Percentiles rank a stretch among this genome's conserved stretches.
Evolutionary conservation across 2,797 vertebrate genomes (phyloP).

Genomic region (Anabas testudineus): DNA sequence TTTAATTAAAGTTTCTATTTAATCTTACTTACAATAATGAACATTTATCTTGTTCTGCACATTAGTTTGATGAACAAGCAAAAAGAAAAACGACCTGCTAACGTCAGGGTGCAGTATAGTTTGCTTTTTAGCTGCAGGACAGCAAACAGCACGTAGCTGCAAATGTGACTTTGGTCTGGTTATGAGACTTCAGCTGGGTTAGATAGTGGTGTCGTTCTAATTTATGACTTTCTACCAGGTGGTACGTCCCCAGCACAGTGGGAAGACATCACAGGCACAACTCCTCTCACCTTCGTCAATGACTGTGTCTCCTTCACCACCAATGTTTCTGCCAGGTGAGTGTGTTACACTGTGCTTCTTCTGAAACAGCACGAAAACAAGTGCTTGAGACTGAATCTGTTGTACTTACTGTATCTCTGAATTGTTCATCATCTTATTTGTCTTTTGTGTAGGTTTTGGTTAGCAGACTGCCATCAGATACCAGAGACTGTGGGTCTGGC

Average conservation of each 20-base stretch:
- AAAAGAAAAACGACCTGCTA: background rate
- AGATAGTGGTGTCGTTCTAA: no score
- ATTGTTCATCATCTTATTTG: background rate
- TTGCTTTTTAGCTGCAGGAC: background rate
- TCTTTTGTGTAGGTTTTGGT: conserved; percentile 91
- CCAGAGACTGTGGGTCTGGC: conserved; percentile 96
- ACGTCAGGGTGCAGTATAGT: background rate
- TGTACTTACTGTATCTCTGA: background rate
- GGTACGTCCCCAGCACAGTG: conserved; percentile 98
- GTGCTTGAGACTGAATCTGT: background rate
- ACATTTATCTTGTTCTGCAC: background rate
- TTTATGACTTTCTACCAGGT: conserved; percentile 78
- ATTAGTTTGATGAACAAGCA: background rate
- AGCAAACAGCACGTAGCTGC: background rate
- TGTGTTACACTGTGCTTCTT: background rate
- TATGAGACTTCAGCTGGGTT: no score
- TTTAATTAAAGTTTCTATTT: no score
- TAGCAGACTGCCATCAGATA: conserved; percentile 98
- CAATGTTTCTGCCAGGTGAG: conserved; percentile 97
- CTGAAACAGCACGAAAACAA: background rate
- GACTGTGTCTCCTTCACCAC: conserved; percentile 99
- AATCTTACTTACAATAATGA: background rate
- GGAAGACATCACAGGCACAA: conserved; percentile 99
- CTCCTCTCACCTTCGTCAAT: conserved; percentile 95
- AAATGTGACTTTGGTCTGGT: no score